Evolutionary conservation across 2,888 invertebrate genomes (phyloP).

Genomic region (Ectemnius continuus): DNA sequence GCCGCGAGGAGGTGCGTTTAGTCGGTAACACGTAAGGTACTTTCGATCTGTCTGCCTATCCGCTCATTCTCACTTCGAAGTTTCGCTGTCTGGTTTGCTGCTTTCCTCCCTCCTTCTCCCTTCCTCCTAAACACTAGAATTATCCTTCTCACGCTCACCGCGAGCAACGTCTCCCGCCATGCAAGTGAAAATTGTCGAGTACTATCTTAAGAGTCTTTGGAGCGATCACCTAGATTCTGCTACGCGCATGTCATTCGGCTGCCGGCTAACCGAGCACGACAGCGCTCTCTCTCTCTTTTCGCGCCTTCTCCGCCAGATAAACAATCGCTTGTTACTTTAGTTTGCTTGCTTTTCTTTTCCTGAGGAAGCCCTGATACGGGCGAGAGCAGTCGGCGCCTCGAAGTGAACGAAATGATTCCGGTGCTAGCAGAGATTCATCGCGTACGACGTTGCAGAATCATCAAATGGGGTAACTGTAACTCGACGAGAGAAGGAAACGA

Average conservation of each 20-base stretch:
- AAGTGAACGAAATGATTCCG: no score
- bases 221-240: background rate
- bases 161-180: background rate
- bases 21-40: slow-evolving; percentile 33
- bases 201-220: no score
- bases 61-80: slow-evolving; percentile 8
- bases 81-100: slow-evolving; percentile 17
- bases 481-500: no score
- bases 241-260: slow-evolving; percentile 2
- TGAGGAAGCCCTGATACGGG: no score
- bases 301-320: no score
- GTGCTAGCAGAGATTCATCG: no score
- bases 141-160: background rate
- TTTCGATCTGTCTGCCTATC: slow-evolving; percentile 33
- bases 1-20: slow-evolving; percentile 5
- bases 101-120: background rate
- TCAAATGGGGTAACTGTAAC: no score
- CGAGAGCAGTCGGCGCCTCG: no score
- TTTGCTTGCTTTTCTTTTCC: no score
- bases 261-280: slow-evolving; percentile 1
- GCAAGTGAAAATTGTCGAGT: background rate
- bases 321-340: no score
- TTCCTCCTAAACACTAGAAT: background rate
- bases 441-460: no score
- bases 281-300: no score